phyloP scores from a whole-genome alignment of 2,113 vertebrate genomes.

The Isurus oxyrinchus region DNA sequence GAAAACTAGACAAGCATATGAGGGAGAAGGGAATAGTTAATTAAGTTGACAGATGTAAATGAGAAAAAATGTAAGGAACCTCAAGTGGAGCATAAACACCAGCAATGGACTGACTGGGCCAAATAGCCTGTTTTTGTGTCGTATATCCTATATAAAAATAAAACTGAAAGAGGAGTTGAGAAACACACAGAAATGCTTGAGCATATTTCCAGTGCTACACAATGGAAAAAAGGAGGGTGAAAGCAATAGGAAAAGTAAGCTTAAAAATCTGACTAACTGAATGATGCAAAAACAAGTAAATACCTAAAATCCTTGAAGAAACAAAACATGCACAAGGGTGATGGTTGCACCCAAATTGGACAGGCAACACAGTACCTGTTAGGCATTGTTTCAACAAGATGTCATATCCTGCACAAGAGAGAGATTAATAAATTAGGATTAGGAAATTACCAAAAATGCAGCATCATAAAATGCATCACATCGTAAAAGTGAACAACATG shows the following conservation, averaged over 20 bases:
- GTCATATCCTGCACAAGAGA: neutral
- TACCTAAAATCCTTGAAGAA: neutral
- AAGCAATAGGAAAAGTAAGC: neutral
- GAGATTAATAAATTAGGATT: neutral
- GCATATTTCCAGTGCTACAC: neutral
- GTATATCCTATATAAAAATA: neutral
- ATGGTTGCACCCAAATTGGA: neutral
- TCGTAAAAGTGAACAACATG: neutral
- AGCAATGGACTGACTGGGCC: too few species aligned
- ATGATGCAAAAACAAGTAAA: neutral
- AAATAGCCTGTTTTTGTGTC: too few species aligned
- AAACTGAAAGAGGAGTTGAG: neutral
- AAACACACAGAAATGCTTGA: neutral
- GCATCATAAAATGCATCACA: neutral
- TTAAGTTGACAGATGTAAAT: too few species aligned
- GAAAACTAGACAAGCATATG: too few species aligned
- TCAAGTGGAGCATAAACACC: too few species aligned
- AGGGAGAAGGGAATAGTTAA: too few species aligned
- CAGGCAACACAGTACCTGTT: neutral
- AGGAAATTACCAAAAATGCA: neutral
- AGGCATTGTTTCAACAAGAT: neutral
- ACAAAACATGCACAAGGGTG: neutral
- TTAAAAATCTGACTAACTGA: neutral
- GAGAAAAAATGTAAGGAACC: too few species aligned
- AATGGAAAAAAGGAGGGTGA: neutral